These are phyloP conservation scores for Andrena minutula DNA, from an alignment of 2,888 invertebrate species.

Conservation along the genomic window DNA sequence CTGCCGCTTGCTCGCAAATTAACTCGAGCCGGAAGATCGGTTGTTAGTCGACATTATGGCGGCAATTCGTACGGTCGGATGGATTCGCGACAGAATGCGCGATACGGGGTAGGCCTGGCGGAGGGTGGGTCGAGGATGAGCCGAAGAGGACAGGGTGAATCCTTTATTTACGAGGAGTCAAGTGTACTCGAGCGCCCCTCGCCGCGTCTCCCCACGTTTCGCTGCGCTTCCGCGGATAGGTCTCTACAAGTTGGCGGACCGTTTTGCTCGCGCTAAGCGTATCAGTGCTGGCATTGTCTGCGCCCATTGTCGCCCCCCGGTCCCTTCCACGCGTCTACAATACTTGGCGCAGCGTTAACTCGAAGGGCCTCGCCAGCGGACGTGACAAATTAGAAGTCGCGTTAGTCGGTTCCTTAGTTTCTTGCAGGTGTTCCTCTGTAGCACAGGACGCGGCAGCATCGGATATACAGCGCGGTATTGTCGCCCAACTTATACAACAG, in stretches of 20 bases:
- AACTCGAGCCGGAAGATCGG: conserved; percentile 49
- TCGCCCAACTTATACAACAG: no score
- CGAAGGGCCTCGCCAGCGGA: conserved; percentile 42
- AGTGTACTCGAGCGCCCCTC: conserved; percentile 40
- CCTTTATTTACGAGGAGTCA: conserved; percentile 71
- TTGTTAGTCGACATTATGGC: conserved; percentile 63
- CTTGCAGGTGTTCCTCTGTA: conserved; percentile 6
- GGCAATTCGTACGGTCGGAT: conserved; percentile 54
- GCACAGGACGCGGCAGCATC: neutral
- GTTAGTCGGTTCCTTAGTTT: conserved; percentile 65
- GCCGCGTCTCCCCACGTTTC: conserved; percentile 37
- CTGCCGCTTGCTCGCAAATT: conserved; percentile 51
- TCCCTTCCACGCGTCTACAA: conserved; percentile 28
- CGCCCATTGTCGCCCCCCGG: conserved; percentile 64
- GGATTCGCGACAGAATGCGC: conserved; percentile 42
- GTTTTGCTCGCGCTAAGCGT: conserved; percentile 68
- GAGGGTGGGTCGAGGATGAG: conserved; percentile 3
- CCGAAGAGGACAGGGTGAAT: conserved; percentile 28
- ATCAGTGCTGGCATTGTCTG: conserved; percentile 66
- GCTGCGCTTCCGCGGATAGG: conserved; percentile 37
- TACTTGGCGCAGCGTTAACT: conserved; percentile 56
- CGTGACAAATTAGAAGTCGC: conserved; percentile 60
- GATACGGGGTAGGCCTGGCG: neutral
- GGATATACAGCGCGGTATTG: no score
- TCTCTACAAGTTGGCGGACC: conserved; percentile 63